These are phyloP conservation scores for Desmodus rotundus DNA, from an alignment of 2,113 vertebrate genomes.

Conservation along the genomic window DNA sequence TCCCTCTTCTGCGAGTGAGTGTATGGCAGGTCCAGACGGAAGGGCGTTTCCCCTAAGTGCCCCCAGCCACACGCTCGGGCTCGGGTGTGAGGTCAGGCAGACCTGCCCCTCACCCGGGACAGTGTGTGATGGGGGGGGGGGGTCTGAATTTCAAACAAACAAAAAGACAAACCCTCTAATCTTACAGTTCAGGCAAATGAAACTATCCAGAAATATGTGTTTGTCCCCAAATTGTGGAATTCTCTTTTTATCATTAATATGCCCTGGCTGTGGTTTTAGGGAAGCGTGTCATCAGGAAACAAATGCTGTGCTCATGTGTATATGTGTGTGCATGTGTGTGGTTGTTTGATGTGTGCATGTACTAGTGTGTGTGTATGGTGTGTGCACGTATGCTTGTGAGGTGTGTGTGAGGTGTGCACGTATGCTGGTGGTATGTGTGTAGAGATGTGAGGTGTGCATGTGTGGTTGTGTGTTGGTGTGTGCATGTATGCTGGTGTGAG, in stretches of 20 bases:
- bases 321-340: background rate
- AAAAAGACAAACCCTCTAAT: background rate
- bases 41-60: background rate
- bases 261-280: background rate
- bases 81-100: background rate
- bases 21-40: background rate
- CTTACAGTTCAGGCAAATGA: background rate
- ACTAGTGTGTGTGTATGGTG: no score
- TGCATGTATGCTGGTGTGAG: no score
- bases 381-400: no score
- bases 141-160: background rate
- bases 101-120: accelerated
- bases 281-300: background rate
- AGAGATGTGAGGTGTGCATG: no score
- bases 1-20: background rate
- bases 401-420: no score
- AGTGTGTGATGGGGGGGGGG: no score
- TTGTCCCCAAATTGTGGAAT: background rate
- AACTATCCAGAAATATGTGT: background rate
- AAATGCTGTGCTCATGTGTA: background rate
- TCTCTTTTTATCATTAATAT: background rate
- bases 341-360: no score
- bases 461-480: no score
- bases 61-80: background rate
- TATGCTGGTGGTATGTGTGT: no score